Conservation (phyloP, 1,140 invertebrate species). For the Papilio machaon region DNA sequence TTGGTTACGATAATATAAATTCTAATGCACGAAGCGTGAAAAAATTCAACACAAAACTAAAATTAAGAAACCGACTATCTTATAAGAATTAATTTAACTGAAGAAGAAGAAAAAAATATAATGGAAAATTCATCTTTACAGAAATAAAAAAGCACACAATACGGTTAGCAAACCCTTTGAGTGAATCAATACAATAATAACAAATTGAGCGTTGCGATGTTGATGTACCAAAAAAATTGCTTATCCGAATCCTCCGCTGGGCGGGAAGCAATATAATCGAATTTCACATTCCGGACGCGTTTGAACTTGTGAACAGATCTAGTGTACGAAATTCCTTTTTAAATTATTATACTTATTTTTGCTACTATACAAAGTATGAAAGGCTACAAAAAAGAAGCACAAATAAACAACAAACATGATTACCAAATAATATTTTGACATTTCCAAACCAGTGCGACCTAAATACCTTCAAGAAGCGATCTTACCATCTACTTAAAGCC, state of each 20-base stretch:
- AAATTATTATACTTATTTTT: slow-evolving; percentile 54
- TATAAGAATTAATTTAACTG: neutral
- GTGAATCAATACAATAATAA: neutral
- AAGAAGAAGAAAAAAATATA: neutral
- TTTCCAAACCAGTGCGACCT: no score
- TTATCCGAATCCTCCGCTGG: slow-evolving; percentile 12
- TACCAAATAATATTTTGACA: no score
- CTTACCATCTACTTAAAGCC: no score
- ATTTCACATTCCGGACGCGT: slow-evolving; percentile 57
- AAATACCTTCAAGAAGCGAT: no score
- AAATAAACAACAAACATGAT: neutral
- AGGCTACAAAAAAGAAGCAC: no score
- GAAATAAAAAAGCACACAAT: neutral
- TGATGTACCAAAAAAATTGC: slow-evolving; percentile 42
- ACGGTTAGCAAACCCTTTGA: neutral
- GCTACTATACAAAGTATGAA: neutral
- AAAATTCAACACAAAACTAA: no score
- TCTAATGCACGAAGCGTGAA: no score
- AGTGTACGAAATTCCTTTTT: slow-evolving; percentile 54
- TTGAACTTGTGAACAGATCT: slow-evolving; percentile 44
- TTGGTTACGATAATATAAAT: no score
- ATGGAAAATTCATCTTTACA: neutral
- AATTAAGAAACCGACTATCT: neutral
- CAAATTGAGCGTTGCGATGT: slow-evolving; percentile 26
- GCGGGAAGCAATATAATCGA: slow-evolving; percentile 55